A percentile compares a stretch with the other conserved stretches of the same genome.
phyloP scores from a whole-genome alignment of 2,797 vertebrate species.

The Alfaro cultratus region DNA sequence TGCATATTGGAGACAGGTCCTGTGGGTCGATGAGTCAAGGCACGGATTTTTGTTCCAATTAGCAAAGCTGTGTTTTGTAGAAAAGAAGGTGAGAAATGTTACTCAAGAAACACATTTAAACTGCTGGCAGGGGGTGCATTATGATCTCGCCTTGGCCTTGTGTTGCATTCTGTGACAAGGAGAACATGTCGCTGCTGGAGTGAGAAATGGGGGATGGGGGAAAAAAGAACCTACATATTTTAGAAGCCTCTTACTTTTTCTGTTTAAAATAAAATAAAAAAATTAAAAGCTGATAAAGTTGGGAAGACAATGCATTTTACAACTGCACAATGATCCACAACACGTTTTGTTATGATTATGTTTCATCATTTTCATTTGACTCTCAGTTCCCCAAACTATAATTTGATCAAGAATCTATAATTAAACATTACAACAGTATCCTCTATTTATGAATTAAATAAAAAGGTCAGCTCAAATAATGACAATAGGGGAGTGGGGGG shows the following conservation, averaged over 20 bases:
- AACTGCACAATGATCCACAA: not conserved
- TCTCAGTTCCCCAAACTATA: not conserved
- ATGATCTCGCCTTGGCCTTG: not conserved
- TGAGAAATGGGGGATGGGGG: not conserved
- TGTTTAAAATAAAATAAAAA: no score
- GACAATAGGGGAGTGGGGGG: not conserved
- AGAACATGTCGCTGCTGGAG: not conserved
- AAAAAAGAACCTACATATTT: not conserved
- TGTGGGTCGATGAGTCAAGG: not conserved
- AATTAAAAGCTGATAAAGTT: not conserved
- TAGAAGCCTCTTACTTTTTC: no score
- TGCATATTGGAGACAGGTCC: not conserved
- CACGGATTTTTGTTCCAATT: not conserved
- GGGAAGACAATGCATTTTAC: not conserved
- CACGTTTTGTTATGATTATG: not conserved
- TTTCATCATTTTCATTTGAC: not conserved
- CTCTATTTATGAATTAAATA: not conserved
- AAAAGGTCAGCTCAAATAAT: not conserved
- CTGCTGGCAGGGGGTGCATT: not conserved
- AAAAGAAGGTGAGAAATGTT: not conserved
- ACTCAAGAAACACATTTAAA: not conserved
- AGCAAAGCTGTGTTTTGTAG: slow-evolving; percentile 2
- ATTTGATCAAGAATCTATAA: not conserved
- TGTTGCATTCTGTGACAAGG: not conserved
- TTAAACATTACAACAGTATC: not conserved